Base-by-base conservation (phyloP, 2,888 invertebrate genomes). In the Drosophila fungiperda region DNA sequence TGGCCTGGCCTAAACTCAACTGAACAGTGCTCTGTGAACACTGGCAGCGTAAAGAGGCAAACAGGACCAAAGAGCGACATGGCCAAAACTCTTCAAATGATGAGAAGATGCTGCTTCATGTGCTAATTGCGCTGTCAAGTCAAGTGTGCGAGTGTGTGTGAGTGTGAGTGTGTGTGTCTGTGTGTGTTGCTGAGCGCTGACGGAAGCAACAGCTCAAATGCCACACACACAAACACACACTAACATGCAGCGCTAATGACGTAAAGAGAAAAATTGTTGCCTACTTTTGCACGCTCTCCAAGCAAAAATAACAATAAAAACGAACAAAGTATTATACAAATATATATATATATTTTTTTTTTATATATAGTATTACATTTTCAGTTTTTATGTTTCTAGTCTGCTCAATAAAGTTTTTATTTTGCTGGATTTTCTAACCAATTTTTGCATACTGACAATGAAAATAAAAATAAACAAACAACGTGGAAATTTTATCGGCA, bases 61-160 rank as follows among this genome's bases (percentile, higher is more conserved):
- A 55, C 26, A 66, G 81, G 63, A 70, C 73, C 63, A 73, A 80
- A 79, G 78, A 66, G 74, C 68, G 78, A 65, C 72, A 50, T 61
- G 77, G 72, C 75, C 62, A 71, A 69, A 71, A 75, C 83, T 73
- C 89, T 80, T 86, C 55, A 83, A 76, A 73, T 70, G 85, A 67
- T 68, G 83, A 87, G 81, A 86, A 90, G 89, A 88, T 88, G 90
- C 86, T 89, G 87, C 89, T 90, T 90, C 79, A 88, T 90, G 88
- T 87, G 90, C 90, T 87, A 87, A 90, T 87, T 88, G 90, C 88
- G 86, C 83, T 87, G 90, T 90, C 87, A 88, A 85, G 77, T 85
- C 79, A 83, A 83, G 82, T 42, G 66, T 54, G 62, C 36, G 53
- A 59, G 42, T 36, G 53, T 35, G 52, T 26, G 57, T 35, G 29